Conservation (phyloP, 2,797 vertebrate genomes). For the Ciconia nigra region DNA sequence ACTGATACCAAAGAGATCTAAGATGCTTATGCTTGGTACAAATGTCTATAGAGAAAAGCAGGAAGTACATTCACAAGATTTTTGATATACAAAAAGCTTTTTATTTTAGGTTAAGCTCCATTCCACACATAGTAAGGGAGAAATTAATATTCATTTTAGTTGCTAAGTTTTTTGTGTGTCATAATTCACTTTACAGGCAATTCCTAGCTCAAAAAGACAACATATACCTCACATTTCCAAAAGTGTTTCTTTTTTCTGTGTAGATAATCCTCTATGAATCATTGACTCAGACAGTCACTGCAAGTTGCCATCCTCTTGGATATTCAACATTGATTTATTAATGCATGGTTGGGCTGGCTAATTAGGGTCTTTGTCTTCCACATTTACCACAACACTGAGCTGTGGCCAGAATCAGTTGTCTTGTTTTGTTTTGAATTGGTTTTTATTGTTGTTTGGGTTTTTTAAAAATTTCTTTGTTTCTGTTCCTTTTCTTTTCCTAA, state of each 20-base stretch:
- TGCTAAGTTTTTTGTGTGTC: background rate
- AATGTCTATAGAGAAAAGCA: background rate
- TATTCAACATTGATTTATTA: slow-evolving; percentile 66
- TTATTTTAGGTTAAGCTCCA: background rate
- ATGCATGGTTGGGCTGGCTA: slow-evolving; percentile 51
- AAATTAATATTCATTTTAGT: background rate
- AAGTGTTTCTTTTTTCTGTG: background rate
- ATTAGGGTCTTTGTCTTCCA: slow-evolving; percentile 58
- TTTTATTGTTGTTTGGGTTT: background rate
- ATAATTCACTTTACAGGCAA: slow-evolving; percentile 38
- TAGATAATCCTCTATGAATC: slow-evolving; percentile 37
- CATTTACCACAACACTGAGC: slow-evolving; percentile 35
- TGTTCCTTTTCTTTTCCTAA: background rate
- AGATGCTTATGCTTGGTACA: background rate
- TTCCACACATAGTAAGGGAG: background rate
- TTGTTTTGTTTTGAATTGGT: background rate
- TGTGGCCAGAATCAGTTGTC: slow-evolving; percentile 40
- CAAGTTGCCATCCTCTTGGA: slow-evolving; percentile 36
- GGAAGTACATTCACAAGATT: background rate
- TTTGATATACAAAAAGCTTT: background rate
- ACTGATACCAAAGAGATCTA: background rate
- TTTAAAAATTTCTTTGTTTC: background rate
- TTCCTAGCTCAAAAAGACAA: slow-evolving; percentile 6
- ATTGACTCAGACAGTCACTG: slow-evolving; percentile 6
- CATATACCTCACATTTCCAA: background rate